Evolutionary conservation across 2,797 vertebrate genomes (phyloP).

Genomic region (Melanotaenia pygmaea): DNA sequence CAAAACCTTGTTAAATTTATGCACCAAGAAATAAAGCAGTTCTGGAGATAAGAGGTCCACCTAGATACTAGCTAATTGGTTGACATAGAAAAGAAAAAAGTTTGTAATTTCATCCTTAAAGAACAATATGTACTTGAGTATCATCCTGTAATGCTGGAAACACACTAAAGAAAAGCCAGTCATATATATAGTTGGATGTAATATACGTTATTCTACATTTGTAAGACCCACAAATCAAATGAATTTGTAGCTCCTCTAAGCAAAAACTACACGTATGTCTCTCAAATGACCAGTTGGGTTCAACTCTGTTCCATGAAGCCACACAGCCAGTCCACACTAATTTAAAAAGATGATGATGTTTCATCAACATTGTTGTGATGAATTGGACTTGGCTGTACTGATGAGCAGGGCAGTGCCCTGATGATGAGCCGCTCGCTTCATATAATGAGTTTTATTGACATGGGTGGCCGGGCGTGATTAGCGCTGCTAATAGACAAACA

Average conservation of each 20-base stretch:
- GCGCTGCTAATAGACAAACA: slow-evolving; percentile 58
- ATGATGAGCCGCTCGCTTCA: slow-evolving; percentile 54
- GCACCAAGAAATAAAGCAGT: no score
- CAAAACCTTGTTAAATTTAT: no score
- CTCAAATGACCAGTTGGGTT: background rate
- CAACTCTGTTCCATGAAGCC: background rate
- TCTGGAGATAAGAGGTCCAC: no score
- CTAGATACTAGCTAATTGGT: no score
- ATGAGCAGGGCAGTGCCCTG: slow-evolving; percentile 44
- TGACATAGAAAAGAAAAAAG: no score
- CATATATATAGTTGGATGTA: no score
- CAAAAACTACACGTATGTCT: background rate
- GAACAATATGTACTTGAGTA: no score
- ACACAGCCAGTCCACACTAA: background rate
- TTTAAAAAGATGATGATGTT: slow-evolving; percentile 53
- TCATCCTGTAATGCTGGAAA: no score
- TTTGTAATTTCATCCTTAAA: no score
- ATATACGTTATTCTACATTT: no score
- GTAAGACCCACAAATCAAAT: no score
- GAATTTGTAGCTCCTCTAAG: background rate
- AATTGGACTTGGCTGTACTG: slow-evolving; percentile 56
- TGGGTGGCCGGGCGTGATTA: slow-evolving; percentile 48
- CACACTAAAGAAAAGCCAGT: no score
- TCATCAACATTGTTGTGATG: slow-evolving; percentile 27
- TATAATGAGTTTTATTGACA: slow-evolving; percentile 72